Percentiles rank a stretch among this genome's conserved stretches.
These are phyloP conservation scores for Slavum lentiscoides DNA, from an alignment of 2,888 invertebrate genomes.

Conservation along the genomic window DNA sequence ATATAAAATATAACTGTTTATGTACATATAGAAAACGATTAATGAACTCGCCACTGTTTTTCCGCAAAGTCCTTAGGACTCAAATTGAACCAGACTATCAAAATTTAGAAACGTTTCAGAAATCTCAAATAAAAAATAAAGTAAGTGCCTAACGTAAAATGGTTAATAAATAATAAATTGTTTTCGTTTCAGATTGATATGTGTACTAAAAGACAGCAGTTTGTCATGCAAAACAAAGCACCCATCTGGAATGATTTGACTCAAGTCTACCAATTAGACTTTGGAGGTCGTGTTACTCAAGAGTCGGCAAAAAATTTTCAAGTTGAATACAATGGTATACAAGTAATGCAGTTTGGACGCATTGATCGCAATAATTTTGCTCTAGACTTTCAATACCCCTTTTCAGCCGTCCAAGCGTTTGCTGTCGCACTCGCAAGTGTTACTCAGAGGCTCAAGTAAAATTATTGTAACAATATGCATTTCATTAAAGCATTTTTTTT, in stretches of 20 bases:
- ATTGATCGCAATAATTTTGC: constrained; percentile 99
- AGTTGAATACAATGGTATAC: constrained; percentile 94
- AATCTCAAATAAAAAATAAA: constrained; percentile 88
- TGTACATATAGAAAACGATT: constrained; percentile 66
- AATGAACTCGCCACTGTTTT: constrained; percentile 81
- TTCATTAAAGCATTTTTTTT: constrained; percentile 26
- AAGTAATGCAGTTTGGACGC: constrained; percentile 99
- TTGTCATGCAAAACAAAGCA: constrained; percentile 95
- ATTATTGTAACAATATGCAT: constrained; percentile 12
- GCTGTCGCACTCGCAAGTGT: constrained; percentile 96
- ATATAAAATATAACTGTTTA: not conserved
- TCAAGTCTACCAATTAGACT: constrained; percentile 98
- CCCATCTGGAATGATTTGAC: constrained; percentile 99
- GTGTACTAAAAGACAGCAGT: constrained; percentile 64
- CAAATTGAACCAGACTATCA: constrained; percentile 65
- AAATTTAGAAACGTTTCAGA: constrained; percentile 88
- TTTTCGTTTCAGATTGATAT: constrained; percentile 56
- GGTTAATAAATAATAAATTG: not conserved
- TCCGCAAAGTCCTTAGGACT: constrained; percentile 72
- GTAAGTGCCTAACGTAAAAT: constrained; percentile 61
- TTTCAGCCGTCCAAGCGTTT: constrained; percentile 97
- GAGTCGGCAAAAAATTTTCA: constrained; percentile 99
- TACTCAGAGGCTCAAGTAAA: constrained; percentile 88
- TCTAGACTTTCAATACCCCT: constrained; percentile 97
- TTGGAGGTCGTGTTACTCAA: constrained; percentile 97